These are phyloP conservation scores for Psittacula echo DNA, from an alignment of 2,797 vertebrate genomes.

Conservation along the genomic window DNA sequence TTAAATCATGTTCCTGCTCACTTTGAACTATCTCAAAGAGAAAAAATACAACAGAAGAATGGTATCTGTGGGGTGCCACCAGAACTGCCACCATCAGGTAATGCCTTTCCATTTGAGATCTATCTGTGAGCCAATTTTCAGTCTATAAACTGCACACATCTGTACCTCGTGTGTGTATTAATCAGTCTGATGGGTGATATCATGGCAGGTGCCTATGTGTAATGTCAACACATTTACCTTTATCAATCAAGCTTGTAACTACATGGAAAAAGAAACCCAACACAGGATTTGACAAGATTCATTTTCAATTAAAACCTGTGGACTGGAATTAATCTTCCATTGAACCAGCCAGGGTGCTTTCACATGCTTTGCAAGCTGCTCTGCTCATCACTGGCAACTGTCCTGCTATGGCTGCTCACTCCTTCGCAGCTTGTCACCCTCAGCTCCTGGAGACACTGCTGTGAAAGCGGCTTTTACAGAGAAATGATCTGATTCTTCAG, in stretches of 20 bases:
- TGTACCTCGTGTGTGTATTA: not conserved
- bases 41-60: not conserved
- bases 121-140: not conserved
- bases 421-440: not conserved
- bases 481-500: not conserved
- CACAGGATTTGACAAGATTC: not conserved
- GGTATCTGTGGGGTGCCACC: not conserved
- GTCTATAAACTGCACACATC: not conserved
- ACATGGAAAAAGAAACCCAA: not conserved
- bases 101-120: not conserved
- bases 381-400: not conserved
- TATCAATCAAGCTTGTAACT: not conserved
- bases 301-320: not conserved
- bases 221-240: not conserved
- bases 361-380: not conserved
- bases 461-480: constrained; percentile 17
- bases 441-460: fast-evolving
- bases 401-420: not conserved
- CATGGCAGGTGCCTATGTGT: not conserved
- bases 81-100: not conserved
- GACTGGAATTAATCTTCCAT: not conserved
- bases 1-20: not conserved
- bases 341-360: not conserved
- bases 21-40: not conserved
- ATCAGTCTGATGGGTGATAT: not conserved